Conservation (phyloP, 2,888 invertebrate species). For the Morpho deidamia region DNA sequence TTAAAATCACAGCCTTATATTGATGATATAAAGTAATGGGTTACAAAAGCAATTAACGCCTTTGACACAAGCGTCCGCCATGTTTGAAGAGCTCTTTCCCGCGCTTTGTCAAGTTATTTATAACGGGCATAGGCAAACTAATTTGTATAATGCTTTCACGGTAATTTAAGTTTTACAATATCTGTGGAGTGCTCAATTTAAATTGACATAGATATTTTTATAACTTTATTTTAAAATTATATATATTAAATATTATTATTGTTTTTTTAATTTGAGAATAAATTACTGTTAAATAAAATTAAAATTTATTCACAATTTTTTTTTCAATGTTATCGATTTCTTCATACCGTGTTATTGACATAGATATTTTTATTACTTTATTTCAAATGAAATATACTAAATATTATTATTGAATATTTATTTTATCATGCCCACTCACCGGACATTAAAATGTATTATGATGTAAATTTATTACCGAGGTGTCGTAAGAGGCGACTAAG, state of each 20-base stretch:
- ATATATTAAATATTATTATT: not conserved
- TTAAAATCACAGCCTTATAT: not conserved
- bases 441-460: too few species aligned
- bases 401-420: too few species aligned
- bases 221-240: not conserved
- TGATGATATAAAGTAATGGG: not conserved
- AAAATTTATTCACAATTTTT: not conserved
- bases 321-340: not conserved
- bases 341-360: too few species aligned
- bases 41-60: not conserved
- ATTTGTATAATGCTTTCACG: slow-evolving; percentile 21
- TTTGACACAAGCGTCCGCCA: slow-evolving; percentile 5
- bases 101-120: slow-evolving; percentile 3
- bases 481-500: too few species aligned
- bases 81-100: slow-evolving; percentile 18
- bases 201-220: not conserved
- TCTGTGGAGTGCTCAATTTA: not conserved
- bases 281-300: not conserved
- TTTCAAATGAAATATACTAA: too few species aligned
- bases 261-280: not conserved
- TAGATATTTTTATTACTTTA: too few species aligned
- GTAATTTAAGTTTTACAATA: not conserved
- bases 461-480: too few species aligned
- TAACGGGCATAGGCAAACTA: slow-evolving; percentile 16
- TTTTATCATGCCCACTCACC: too few species aligned